Percentiles rank a stretch among this genome's conserved stretches.
Evolutionary conservation across 1,140 invertebrate species (phyloP).

Genomic region (Oryctes rhinoceros): DNA sequence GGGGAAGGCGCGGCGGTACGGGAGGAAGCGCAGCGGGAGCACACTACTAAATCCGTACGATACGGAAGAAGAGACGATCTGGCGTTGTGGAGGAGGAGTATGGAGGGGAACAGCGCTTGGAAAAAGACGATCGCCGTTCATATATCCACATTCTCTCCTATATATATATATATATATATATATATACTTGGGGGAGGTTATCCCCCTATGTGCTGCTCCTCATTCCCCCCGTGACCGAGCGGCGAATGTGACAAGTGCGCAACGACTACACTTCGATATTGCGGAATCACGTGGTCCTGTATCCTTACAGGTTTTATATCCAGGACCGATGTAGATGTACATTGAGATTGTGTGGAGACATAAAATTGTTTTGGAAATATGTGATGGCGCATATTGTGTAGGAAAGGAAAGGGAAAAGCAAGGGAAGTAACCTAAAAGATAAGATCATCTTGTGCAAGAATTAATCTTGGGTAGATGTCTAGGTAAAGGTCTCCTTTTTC

Average conservation of each 20-base stretch:
- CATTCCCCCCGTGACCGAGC: background rate
- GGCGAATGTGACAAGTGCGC: constrained; percentile 16
- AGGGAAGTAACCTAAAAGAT: no score
- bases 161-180: background rate
- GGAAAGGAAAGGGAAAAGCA: no score
- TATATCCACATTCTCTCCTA: constrained; percentile 7
- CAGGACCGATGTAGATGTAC: no score
- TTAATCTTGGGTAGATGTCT: no score
- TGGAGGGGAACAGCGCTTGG: background rate
- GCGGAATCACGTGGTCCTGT: background rate
- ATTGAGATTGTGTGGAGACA: no score
- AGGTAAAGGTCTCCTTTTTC: no score
- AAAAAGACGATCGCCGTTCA: constrained; percentile 8
- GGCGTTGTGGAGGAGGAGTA: background rate
- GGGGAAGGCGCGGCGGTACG: background rate
- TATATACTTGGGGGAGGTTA: background rate
- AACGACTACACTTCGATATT: constrained; percentile 2
- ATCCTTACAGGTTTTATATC: background rate
- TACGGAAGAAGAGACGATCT: background rate
- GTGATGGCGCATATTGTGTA: no score
- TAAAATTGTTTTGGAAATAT: no score
- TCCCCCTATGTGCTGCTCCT: background rate
- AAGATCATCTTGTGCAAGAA: no score
- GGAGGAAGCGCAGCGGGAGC: background rate
- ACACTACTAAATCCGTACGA: constrained; percentile 3